Base-by-base conservation (phyloP, 2,888 invertebrate species). In the Beris morrisii region DNA sequence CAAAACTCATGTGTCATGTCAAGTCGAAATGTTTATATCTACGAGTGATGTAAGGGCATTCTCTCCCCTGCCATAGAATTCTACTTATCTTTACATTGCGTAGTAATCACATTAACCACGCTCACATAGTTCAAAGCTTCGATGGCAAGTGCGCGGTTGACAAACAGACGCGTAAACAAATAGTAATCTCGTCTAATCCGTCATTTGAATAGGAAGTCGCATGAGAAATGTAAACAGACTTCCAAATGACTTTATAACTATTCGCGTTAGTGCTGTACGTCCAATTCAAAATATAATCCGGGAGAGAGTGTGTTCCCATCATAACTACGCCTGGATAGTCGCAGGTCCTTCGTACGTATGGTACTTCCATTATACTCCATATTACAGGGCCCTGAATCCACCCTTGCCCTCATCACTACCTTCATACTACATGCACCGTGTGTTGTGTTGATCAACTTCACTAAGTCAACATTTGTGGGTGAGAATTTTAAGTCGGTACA, bases 401-500 rank as follows among this genome's bases (percentile, higher is more conserved):
- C 31, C 31, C 31, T n/a, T 28, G n/a, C 46, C 44, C 22, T 38
- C 38, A 38, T 38, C 5, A 7, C 38, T 9, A 38, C 43, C 46
- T n/a, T 13, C 50, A 61, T 52, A 50, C 50, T 50, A 59, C 12
- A 9, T 9, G 32, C 32, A 52, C 12, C 61, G 61, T 61, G 61
- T 45, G 61, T 15, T n/a, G 22, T 50, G 11, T 4, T 30, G 61
- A 61, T 50, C 52, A 61, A 61, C 61, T 52, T 52, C 52, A 52
- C 6, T 52, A 52, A 61, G 52, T 61, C 61, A 61, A 61, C 30
- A 22, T 50, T 52, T 61, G 61, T 52, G 61, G 61, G 61, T 52
- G 61, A 61, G 61, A 50, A 32, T 55, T 48, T 53, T 67, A 70
- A 70, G 68, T 66, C 70, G 50, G 54, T 61, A 67, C 70, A 70